These are phyloP conservation scores for Drosophila truncata DNA, from an alignment of 1,140 invertebrate genomes.

Conservation along the genomic window DNA sequence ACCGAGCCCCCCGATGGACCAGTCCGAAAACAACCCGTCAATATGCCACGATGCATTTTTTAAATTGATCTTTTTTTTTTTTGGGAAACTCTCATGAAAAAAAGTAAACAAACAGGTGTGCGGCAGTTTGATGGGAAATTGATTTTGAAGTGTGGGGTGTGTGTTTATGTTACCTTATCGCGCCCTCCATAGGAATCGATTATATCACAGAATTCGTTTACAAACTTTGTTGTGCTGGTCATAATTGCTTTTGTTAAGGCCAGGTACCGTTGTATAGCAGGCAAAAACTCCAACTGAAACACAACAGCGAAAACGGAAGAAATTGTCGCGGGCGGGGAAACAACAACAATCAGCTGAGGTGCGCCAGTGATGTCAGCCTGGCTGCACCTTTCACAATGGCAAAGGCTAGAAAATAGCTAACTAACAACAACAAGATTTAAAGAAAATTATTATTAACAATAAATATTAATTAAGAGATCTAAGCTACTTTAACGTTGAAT, in stretches of 20 bases:
- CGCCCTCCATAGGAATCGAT: slow-evolving; percentile 87
- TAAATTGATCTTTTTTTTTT: neutral
- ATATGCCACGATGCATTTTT: slow-evolving; percentile 69
- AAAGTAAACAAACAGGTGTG: slow-evolving; percentile 42
- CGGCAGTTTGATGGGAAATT: slow-evolving; percentile 11
- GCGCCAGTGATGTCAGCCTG: slow-evolving; percentile 5
- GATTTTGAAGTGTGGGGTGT: neutral
- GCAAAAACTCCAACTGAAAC: slow-evolving; percentile 41
- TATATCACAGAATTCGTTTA: slow-evolving; percentile 86
- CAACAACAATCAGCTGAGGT: slow-evolving; percentile 39
- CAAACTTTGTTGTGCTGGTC: slow-evolving; percentile 66
- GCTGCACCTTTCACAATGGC: neutral
- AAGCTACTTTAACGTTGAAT: neutral
- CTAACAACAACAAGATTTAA: neutral
- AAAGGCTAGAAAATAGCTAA: neutral
- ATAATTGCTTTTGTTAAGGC: slow-evolving; percentile 32
- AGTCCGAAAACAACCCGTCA: slow-evolving; percentile 6
- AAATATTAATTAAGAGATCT: neutral
- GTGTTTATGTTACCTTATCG: slow-evolving; percentile 86
- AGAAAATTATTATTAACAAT: neutral
- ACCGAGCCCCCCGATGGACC: slow-evolving; percentile 36
- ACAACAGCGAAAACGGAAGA: slow-evolving; percentile 26
- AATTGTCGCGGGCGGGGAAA: slow-evolving; percentile 25
- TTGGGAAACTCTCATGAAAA: neutral
- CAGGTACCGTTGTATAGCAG: slow-evolving; percentile 36